Conservation (phyloP, 2,797 vertebrate genomes). For the Molossus molossus region DNA sequence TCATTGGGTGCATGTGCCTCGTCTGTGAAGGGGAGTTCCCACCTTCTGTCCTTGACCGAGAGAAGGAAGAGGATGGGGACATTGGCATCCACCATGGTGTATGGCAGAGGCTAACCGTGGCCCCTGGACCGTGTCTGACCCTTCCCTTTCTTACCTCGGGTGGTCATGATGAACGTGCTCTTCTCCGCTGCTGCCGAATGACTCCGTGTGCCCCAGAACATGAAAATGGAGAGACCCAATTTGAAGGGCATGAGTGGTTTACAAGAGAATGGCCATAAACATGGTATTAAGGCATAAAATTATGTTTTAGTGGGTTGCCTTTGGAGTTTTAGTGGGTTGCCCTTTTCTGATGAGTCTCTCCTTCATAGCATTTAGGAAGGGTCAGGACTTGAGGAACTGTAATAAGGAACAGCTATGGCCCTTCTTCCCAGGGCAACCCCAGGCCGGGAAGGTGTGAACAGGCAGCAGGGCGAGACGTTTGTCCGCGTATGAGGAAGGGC, state of each 20-base stretch:
- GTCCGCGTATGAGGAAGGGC: background rate
- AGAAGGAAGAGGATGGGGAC: background rate
- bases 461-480: background rate
- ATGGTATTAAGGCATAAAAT: accelerated
- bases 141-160: background rate
- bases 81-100: background rate
- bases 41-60: background rate
- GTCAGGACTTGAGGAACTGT: accelerated
- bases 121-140: background rate
- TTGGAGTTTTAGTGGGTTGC: background rate
- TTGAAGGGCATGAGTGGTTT: background rate
- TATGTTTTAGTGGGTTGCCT: background rate
- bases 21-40: background rate
- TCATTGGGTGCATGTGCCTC: background rate
- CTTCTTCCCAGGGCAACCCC: background rate
- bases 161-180: slow-evolving; percentile 28
- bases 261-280: background rate
- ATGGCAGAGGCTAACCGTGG: background rate
- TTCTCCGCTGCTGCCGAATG: slow-evolving; percentile 2
- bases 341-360: background rate
- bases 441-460: background rate
- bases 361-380: slow-evolving; percentile 55
- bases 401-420: background rate
- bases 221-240: background rate
- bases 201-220: background rate